Percentiles rank a stretch among this genome's conserved stretches.
Conservation (phyloP, 2,888 invertebrate genomes). For the Clitarchus hookeri region DNA sequence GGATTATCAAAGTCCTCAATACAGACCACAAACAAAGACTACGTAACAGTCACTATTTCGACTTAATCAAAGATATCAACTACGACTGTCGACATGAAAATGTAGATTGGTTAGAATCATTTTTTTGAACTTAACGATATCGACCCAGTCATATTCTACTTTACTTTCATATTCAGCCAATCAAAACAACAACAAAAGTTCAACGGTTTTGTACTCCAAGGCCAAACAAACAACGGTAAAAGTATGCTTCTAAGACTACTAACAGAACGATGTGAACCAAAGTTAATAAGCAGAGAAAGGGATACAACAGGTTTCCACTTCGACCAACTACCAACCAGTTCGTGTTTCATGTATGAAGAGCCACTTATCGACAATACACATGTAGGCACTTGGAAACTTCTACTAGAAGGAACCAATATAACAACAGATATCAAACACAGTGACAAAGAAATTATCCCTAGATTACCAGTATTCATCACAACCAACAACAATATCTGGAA, state of each 20-base stretch:
- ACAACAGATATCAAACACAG: neutral
- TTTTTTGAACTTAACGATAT: neutral
- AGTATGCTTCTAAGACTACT: neutral
- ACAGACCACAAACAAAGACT: neutral
- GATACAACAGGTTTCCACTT: slow-evolving; percentile 15
- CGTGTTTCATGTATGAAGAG: neutral
- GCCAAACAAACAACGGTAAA: neutral
- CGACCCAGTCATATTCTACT: neutral
- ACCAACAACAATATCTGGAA: neutral
- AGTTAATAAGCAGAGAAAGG: neutral
- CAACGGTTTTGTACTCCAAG: neutral
- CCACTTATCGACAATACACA: neutral
- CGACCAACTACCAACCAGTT: neutral
- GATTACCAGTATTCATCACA: neutral
- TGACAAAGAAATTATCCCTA: neutral
- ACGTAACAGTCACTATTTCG: neutral
- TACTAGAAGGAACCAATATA: neutral
- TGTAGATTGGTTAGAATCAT: neutral
- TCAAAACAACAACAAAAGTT: neutral
- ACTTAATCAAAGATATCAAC: neutral
- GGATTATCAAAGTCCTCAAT: neutral
- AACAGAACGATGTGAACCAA: neutral
- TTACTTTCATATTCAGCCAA: neutral
- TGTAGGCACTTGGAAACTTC: neutral
- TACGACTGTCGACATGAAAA: no score